Base-by-base conservation (phyloP, 2,888 invertebrate genomes). In the Pristionchus mayeri region DNA sequence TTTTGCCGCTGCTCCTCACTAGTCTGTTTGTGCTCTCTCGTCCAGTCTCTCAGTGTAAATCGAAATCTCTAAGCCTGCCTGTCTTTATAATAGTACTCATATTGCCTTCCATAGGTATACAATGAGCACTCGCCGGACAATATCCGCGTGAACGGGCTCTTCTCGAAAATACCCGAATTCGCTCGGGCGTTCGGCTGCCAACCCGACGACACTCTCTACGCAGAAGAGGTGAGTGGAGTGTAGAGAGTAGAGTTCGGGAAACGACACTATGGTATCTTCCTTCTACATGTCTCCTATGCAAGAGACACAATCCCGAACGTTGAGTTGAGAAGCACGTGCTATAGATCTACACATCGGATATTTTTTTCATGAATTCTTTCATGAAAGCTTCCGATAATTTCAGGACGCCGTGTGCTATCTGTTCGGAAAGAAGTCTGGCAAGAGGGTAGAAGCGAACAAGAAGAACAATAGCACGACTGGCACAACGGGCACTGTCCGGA, bases 71-170 rank as follows among this genome's bases (percentile, higher is more conserved):
- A n/a, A n/a, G n/a, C n/a, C n/a, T n/a, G n/a, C n/a, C n/a, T n/a
- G n/a, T n/a, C n/a, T n/a, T 44, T 44, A 44, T 44, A 44, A 44
- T 44, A 44, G 13, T 44, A 13, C 6, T 44, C 13, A 18, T 37
- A 27, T 34, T 63, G 2, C 18, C 34, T 21, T 18, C 4, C 34
- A 21, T 34, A 78, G 76, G 24, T 27, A 48, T 78, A 78, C 76
- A 11, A 48, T n/a, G 76, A 78, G 30, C 76, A 78, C 40, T 78
- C 76, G 16, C 76, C 76, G 7, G 76, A 78, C 50, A 78, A 78
- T 50, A 50, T 78, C 50, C 76, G 76, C 27, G 76, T 78, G 34
- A 78, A 78, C n/a, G 76, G 50, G 3, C 76, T 78, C 2, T 48
- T 78, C 30, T 48, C 76, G 18, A 48, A 78, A 50, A 50, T 78